Evolutionary conservation across 1,140 invertebrate species (phyloP), one percentile per base, ranked within the genome.

Genomic region (Platyscapa corneri): DNA sequence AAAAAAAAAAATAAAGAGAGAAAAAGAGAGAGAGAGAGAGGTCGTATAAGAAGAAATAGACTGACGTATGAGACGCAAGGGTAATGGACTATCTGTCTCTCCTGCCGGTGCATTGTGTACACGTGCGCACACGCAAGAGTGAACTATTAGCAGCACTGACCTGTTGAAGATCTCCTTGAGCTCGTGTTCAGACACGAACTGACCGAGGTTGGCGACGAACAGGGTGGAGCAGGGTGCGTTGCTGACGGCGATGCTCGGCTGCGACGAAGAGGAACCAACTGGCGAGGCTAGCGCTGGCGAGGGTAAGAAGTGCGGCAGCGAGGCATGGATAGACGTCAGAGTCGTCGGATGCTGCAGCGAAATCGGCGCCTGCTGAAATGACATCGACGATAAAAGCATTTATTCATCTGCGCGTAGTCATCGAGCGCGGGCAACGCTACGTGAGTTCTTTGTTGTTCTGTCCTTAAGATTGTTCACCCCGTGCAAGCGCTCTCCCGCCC

Each of bases 101-200:
- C n/a, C 46, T 56, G 75, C n/a, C 16, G 42, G n/a, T 49, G 46
- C 46, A 16, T 42, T 14, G 37, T 30, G 78, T 65, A 32, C n/a
- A 42, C 23, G 60, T 67, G 14, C 3, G 30, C 30, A 32, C 7
- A 10, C 65, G 14, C 20, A 27, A 27, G 18, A 3, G 70, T 39
- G 1, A 37, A 20, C 7, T 20, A 39, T 8, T 27, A 18, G 18
- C 20, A 27, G 3, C 14, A 94, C 94, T 95, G 94, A 99, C 98
- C 97, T 98, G 95, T 96, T 97, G 94, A 99, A 99, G 91, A 99
- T 97, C 93, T 99, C 98, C 94, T 99, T 99, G 86, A 99, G 95
- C 93, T 99, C 98, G 91, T 99, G 98, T 93, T 99, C 98, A 81
- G 97, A 98, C 88, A 98, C 97, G 91, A 98, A 98, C 92, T 97